Evolutionary conservation across 2,888 invertebrate species (phyloP).

Genomic region (Hoplodrina blanda): DNA sequence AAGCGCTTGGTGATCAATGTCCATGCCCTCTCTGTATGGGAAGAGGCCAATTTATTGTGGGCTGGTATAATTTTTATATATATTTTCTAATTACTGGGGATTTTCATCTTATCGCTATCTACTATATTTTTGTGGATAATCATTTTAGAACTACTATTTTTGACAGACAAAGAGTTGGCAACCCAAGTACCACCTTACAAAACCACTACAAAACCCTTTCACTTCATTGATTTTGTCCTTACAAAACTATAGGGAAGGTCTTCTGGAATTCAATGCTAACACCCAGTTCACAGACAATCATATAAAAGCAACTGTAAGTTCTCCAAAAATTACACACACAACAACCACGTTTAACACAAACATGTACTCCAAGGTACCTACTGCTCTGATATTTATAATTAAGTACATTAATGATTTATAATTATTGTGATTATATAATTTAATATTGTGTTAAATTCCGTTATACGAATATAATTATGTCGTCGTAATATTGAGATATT

Average conservation of each 20-base stretch:
- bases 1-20: no score
- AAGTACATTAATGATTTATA: not conserved
- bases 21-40: no score
- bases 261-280: slow-evolving; percentile 69
- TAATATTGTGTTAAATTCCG: not conserved
- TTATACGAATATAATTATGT: not conserved
- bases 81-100: no score
- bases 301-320: slow-evolving; percentile 84
- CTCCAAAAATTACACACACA: slow-evolving; percentile 78
- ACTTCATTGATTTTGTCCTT: slow-evolving; percentile 15
- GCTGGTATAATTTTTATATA: no score
- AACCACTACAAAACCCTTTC: not conserved
- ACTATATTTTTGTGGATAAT: no score
- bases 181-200: no score
- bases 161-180: no score
- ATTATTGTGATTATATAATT: not conserved
- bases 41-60: no score
- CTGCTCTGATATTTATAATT: slow-evolving; percentile 19
- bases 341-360: slow-evolving; percentile 77
- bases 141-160: no score
- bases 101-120: no score
- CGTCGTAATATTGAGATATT: not conserved
- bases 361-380: slow-evolving; percentile 86
- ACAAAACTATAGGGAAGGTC: slow-evolving; percentile 14
- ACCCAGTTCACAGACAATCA: slow-evolving; percentile 73